Base-by-base conservation (phyloP, 2,113 vertebrate species). In the Macquaria ambigua region DNA sequence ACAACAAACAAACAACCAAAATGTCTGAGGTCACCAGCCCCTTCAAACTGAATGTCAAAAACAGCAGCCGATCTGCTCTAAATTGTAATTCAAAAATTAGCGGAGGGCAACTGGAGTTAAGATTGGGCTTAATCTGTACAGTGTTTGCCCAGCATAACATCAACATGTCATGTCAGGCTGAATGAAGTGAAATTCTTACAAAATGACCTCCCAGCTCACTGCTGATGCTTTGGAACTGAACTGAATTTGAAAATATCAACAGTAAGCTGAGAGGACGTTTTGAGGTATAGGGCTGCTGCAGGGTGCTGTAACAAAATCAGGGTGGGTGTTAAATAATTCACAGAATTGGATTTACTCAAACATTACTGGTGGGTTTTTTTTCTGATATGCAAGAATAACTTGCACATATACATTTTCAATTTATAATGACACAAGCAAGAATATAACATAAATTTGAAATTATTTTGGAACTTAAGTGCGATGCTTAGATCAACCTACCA, bases 291-390 rank as follows among this genome's bases (percentile, higher is more conserved):
- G 20, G 37, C 12, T 59, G 37, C 55, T 18, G 11, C 43, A 46
- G 79, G 61, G 61, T 52, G 66, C 28, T 28, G 6, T 3, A 53
- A 74, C 34, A 76, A 55, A 70, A 52, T 59, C 53, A 16, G 25
- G 37, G 39, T 73, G 59, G 25, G 28, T 43, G 7, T 56, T 31
- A 16, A 18, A 39, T 8, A 10, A n/a, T 8, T 14, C 6, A 53
- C 39, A 37, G 9, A 20, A n/a, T 66, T 48, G 41, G 39, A 64
- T 74, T 25, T n/a, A 58, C 28, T 20, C 18, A 18, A 37, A 48
- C 25, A 39, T 18, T 37, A n/a, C 37, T 31, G 4, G 16, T 25
- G 15, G n/a, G n/a, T n/a, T n/a, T n/a, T 31, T 31, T 31, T 31
- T 8, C 12, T 63, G 21, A 53, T 59, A 5, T 20, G 39, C 46